phyloP scores from a whole-genome alignment of 2,888 invertebrate genomes.

The Neocrepidodera transversa region DNA sequence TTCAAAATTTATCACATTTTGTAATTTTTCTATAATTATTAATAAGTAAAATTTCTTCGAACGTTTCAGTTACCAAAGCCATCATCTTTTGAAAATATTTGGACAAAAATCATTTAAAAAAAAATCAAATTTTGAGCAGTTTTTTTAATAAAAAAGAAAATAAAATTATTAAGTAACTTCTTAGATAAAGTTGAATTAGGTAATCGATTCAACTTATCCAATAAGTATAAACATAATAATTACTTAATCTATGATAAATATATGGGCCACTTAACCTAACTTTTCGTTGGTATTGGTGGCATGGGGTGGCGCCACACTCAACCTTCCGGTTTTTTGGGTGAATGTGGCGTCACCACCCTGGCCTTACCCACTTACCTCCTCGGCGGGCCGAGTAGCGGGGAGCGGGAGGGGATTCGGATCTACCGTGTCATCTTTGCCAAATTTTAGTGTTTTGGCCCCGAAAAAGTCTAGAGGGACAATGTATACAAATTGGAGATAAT shows the following conservation, averaged over 20 bases:
- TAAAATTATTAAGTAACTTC: background rate
- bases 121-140: background rate
- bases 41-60: too few species aligned
- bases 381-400: conserved; percentile 56
- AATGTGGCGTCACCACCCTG: conserved; percentile 54
- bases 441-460: conserved; percentile 54
- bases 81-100: too few species aligned
- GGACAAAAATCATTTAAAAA: too few species aligned
- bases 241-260: background rate
- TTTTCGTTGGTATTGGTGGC: conserved; percentile 41
- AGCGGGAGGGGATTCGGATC: conserved; percentile 63
- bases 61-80: too few species aligned
- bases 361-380: conserved; percentile 63
- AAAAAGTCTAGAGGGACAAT: conserved; percentile 66
- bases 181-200: background rate
- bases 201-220: background rate
- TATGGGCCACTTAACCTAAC: conserved; percentile 31
- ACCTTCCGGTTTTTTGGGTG: conserved; percentile 45
- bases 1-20: background rate
- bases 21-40: too few species aligned
- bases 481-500: conserved; percentile 58
- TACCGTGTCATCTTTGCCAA: conserved; percentile 50
- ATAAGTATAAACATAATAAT: background rate
- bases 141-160: background rate
- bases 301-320: conserved; percentile 48